Percentiles rank a stretch among this genome's conserved stretches.
Evolutionary conservation across 2,113 vertebrate species (phyloP).

Genomic region (Hirundichthys speculiger): DNA sequence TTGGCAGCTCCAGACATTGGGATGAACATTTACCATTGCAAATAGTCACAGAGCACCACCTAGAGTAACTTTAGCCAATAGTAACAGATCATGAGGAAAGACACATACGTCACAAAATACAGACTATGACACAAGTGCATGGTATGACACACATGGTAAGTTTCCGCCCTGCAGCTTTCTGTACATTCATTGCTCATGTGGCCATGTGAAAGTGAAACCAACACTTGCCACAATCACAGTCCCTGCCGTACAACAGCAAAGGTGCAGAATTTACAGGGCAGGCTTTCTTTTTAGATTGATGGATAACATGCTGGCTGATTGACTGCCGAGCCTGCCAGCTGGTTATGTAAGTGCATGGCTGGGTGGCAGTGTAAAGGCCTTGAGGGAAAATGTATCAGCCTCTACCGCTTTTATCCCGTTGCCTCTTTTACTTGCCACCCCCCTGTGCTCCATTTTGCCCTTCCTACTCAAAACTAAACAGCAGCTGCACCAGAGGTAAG

Average conservation of each 20-base stretch:
- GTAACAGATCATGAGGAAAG: neutral
- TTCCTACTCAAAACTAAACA: slow-evolving; percentile 41
- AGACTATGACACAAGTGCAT: neutral
- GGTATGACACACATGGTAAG: no score
- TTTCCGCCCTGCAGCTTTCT: slow-evolving; percentile 51
- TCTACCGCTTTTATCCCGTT: slow-evolving; percentile 29
- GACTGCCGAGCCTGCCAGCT: slow-evolving; percentile 28
- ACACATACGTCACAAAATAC: neutral
- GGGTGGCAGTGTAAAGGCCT: slow-evolving; percentile 33
- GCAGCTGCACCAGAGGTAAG: slow-evolving; percentile 59
- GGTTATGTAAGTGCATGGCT: slow-evolving; percentile 38
- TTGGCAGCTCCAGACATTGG: neutral
- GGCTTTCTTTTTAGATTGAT: slow-evolving; percentile 35
- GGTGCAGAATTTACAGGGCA: slow-evolving; percentile 19
- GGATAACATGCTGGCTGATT: slow-evolving; percentile 28
- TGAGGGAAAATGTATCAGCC: slow-evolving; percentile 16
- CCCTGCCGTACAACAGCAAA: slow-evolving; percentile 32
- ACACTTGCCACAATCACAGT: slow-evolving; percentile 55
- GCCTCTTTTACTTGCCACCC: slow-evolving; percentile 11
- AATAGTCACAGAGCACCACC: slow-evolving; percentile 9
- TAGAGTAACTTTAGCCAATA: slow-evolving; percentile 15
- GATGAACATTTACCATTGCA: no score
- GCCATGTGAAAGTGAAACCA: slow-evolving; percentile 46
- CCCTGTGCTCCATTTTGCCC: slow-evolving; percentile 8
- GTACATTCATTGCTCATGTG: slow-evolving; percentile 47